Conservation (phyloP, 2,888 invertebrate genomes). For the Metallyticus violacea region DNA sequence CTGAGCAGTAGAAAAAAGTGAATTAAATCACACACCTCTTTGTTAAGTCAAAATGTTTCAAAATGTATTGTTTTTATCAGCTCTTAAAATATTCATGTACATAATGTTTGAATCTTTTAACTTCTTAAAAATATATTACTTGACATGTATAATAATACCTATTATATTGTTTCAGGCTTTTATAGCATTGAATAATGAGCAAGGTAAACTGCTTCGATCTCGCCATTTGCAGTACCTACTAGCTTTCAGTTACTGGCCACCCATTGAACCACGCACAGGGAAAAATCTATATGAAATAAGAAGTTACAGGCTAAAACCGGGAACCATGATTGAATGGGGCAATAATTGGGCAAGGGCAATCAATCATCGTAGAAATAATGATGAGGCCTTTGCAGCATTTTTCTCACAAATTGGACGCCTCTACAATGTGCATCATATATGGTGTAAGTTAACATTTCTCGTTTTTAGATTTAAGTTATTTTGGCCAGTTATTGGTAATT, state of each 20-base stretch:
- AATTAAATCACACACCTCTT: too few relatives aligned
- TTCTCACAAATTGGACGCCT: constrained; percentile 96
- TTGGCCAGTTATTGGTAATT: too few relatives aligned
- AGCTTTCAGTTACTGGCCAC: constrained; percentile 97
- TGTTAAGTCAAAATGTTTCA: too few relatives aligned
- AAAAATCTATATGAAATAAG: constrained; percentile 93
- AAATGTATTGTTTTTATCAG: too few relatives aligned
- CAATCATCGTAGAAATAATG: constrained; percentile 81
- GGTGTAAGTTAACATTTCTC: constrained; percentile 76
- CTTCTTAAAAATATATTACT: too few relatives aligned
- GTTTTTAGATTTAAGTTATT: too few relatives aligned
- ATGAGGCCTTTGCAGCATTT: constrained; percentile 96
- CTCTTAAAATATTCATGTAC: too few relatives aligned
- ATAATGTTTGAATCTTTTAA: too few relatives aligned
- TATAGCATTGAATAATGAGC: constrained; percentile 68
- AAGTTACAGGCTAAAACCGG: constrained; percentile 89
- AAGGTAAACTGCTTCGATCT: constrained; percentile 75
- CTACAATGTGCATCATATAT: constrained; percentile 97
- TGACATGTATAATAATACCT: too few relatives aligned
- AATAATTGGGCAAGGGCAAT: constrained; percentile 98
- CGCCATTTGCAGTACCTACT: constrained; percentile 90
- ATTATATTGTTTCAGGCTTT: constrained; percentile 65
- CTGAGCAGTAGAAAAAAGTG: too few relatives aligned
- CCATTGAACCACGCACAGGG: constrained; percentile 65
- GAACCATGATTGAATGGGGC: constrained; percentile 99